Evolutionary conservation across 2,113 vertebrate species (phyloP).

Genomic region (Talpa occidentalis): DNA sequence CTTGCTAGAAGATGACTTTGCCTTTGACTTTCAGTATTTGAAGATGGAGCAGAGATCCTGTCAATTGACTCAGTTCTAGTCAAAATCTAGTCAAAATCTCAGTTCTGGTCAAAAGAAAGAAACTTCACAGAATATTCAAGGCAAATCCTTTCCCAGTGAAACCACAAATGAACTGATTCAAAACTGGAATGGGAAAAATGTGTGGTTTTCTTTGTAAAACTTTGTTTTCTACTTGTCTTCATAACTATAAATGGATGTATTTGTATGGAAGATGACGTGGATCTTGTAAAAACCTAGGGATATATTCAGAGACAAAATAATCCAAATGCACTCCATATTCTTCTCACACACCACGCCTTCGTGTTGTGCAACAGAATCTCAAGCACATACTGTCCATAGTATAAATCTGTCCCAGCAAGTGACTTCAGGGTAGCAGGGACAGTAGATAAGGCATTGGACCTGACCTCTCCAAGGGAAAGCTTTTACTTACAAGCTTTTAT

Average conservation of each 20-base stretch:
- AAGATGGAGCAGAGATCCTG: constrained; percentile 17
- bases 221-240: constrained; percentile 49
- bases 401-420: constrained; percentile 41
- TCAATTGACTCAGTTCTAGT: background rate
- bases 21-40: background rate
- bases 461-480: background rate
- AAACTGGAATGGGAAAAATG: background rate
- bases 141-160: background rate
- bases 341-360: background rate
- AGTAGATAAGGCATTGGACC: background rate
- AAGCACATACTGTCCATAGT: background rate
- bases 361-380: background rate
- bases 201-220: constrained; percentile 56
- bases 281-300: constrained; percentile 8
- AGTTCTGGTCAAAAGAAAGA: background rate
- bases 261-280: constrained; percentile 5
- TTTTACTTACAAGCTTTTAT: constrained; percentile 7
- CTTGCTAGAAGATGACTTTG: background rate
- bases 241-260: constrained; percentile 47
- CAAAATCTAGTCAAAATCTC: background rate
- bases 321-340: background rate
- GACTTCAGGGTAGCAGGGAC: background rate
- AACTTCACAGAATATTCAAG: background rate
- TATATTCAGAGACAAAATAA: background rate
- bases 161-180: background rate